phyloP scores from a whole-genome alignment of 2,888 invertebrate species.

The Epiblema foenella region DNA sequence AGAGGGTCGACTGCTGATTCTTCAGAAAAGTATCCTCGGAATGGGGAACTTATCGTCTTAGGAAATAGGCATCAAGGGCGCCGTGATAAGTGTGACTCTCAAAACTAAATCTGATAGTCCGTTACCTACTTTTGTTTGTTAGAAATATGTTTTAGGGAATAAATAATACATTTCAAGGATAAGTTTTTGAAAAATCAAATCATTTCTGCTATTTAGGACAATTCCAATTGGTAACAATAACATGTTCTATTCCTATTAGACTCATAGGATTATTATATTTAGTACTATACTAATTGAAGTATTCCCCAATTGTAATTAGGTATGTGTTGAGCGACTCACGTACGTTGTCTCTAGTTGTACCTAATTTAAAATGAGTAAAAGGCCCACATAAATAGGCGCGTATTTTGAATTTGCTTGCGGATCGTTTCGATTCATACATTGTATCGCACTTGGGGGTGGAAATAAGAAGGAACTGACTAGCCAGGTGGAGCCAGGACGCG shows the following conservation, averaged over 20 bases:
- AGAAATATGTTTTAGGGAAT: no score
- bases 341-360: no score
- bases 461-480: not conserved
- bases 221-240: not conserved
- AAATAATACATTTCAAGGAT: not conserved
- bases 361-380: not conserved
- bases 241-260: not conserved
- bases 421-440: not conserved
- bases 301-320: no score
- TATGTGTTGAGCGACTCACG: no score
- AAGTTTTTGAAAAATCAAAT: not conserved
- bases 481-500: slow-evolving; percentile 12
- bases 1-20: not conserved
- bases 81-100: not conserved
- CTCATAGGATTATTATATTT: not conserved
- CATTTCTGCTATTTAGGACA: not conserved
- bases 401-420: not conserved
- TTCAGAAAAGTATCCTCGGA: not conserved
- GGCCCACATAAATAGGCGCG: not conserved
- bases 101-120: not conserved
- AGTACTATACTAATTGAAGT: not conserved
- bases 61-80: not conserved
- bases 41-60: not conserved
- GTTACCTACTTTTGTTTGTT: no score
- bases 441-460: not conserved